Percentiles rank a stretch among this genome's conserved stretches.
Evolutionary conservation across 53 echinoderm and acorn worm species (phyloP).

Genomic region (Luidia sarsii): DNA sequence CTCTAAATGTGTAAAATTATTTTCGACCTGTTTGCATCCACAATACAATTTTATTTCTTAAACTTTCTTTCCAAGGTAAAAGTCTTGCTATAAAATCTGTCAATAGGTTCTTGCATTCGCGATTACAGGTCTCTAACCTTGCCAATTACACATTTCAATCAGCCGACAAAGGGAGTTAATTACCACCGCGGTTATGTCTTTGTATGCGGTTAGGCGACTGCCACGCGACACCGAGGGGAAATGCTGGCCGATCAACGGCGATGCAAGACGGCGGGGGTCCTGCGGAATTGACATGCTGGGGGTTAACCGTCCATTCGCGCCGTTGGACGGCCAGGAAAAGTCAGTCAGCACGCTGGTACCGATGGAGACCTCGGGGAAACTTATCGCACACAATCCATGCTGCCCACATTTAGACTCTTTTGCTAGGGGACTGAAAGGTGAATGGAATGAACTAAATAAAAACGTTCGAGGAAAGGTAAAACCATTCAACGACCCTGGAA

Average conservation of each 20-base stretch:
- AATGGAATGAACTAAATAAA: conserved; percentile 23
- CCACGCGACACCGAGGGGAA: conserved; percentile 20
- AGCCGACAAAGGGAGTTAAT: conserved; percentile 17
- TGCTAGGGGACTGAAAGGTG: not conserved
- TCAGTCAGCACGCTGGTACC: conserved; percentile 21
- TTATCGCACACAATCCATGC: conserved; percentile 8
- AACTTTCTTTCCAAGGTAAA: too few species aligned
- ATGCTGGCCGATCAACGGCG: too few species aligned
- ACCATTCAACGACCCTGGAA: too few species aligned
- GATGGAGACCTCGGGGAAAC: not conserved
- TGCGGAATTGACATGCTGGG: conserved; percentile 17
- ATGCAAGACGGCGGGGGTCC: not conserved
- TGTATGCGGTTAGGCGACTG: not conserved
- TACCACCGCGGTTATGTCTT: not conserved
- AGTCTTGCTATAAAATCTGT: too few species aligned
- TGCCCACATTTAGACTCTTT: not conserved
- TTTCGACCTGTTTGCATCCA: too few species aligned
- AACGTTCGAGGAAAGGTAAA: too few species aligned
- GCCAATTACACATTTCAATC: not conserved
- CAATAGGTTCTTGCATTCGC: too few species aligned
- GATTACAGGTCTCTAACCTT: not conserved
- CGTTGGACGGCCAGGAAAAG: conserved; percentile 36
- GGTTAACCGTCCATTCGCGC: conserved; percentile 23
- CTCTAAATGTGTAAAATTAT: too few species aligned
- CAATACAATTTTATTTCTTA: too few species aligned